Conservation (phyloP, 2,797 vertebrate genomes). For the Bucorvus abyssinicus region DNA sequence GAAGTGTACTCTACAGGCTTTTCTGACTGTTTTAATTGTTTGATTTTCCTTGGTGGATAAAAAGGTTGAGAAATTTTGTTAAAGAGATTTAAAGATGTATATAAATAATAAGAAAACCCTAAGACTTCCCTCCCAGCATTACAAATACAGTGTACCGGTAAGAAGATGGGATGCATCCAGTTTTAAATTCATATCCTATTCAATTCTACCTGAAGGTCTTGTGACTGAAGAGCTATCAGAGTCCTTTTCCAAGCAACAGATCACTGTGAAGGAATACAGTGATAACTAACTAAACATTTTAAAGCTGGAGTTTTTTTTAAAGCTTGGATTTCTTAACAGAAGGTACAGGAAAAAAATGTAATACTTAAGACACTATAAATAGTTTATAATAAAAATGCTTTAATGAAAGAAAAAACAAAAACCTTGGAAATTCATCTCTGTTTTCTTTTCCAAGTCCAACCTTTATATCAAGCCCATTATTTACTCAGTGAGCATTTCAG, state of each 20-base stretch:
- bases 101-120: not conserved
- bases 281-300: not conserved
- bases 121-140: not conserved
- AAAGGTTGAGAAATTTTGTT: not conserved
- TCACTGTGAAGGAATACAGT: not conserved
- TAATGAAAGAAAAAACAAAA: not conserved
- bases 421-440: not conserved
- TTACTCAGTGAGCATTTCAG: not conserved
- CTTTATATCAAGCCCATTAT: not conserved
- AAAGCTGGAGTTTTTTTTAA: not conserved
- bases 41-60: not conserved
- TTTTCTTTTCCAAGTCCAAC: not conserved
- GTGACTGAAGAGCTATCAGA: not conserved
- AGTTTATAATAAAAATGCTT: not conserved
- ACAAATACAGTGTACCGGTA: not conserved
- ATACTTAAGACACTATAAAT: not conserved
- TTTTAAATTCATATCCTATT: not conserved
- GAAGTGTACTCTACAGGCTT: not conserved
- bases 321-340: not conserved
- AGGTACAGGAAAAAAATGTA: rapidly evolving
- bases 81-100: not conserved
- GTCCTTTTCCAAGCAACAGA: not conserved
- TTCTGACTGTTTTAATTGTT: not conserved
- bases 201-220: not conserved
- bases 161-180: not conserved